A percentile compares a stretch with the other conserved stretches of the same genome.
phyloP scores from a whole-genome alignment of 2,888 invertebrate genomes.

The Napeogenes inachia region DNA sequence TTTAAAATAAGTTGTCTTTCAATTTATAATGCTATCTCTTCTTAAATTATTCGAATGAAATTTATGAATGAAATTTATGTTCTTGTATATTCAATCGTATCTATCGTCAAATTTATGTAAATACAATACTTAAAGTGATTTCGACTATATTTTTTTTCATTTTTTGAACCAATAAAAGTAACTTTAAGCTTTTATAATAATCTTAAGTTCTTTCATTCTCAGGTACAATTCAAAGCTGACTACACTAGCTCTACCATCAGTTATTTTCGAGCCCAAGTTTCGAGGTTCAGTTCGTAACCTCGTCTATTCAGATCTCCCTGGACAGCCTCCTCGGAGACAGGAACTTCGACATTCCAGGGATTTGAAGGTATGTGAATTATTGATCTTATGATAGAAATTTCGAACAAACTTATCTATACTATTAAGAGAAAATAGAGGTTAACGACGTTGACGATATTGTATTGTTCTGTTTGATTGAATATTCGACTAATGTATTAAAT shows the following conservation, averaged over 20 bases:
- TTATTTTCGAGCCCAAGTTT: constrained; percentile 95
- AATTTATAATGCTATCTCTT: neutral
- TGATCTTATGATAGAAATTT: too few relatives aligned
- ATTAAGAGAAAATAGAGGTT: too few relatives aligned
- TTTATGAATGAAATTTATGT: neutral
- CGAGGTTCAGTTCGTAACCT: constrained; percentile 94
- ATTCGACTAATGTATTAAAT: too few relatives aligned
- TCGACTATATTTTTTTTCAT: neutral
- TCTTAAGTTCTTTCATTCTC: constrained; percentile 28
- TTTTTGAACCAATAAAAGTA: neutral
- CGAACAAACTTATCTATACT: too few relatives aligned
- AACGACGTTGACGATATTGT: too few relatives aligned
- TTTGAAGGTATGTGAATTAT: constrained; percentile 78
- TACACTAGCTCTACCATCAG: constrained; percentile 90
- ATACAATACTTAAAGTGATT: too few relatives aligned
- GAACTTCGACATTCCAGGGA: constrained; percentile 90
- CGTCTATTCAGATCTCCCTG: constrained; percentile 91
- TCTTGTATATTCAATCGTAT: too few relatives aligned
- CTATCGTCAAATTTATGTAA: too few relatives aligned
- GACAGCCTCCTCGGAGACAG: constrained; percentile 86
- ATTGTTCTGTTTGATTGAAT: too few relatives aligned
- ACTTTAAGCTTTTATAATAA: neutral
- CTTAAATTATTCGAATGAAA: neutral
- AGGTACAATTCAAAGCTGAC: constrained; percentile 91
- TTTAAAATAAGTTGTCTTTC: neutral